A percentile compares a stretch with the other conserved stretches of the same genome.
Evolutionary conservation across 2,797 vertebrate species (phyloP).

Genomic region (Graptemys geographica): DNA sequence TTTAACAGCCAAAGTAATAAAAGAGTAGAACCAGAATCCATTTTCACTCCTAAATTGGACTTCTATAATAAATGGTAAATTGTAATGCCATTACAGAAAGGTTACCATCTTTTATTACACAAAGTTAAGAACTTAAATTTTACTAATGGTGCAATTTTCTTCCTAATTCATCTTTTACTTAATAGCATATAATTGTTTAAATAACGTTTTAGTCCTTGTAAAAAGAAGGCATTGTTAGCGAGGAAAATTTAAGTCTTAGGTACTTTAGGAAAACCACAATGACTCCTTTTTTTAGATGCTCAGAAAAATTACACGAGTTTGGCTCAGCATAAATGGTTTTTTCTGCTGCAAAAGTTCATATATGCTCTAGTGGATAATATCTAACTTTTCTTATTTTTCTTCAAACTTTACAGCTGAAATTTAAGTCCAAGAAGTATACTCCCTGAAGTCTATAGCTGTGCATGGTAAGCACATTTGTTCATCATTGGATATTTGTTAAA

Average conservation of each 20-base stretch:
- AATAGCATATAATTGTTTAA: slow-evolving; percentile 78
- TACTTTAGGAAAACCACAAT: slow-evolving; percentile 9
- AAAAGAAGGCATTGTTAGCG: slow-evolving; percentile 68
- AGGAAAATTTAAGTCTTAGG: slow-evolving; percentile 34
- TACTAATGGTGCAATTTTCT: slow-evolving; percentile 80
- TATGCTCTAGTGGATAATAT: slow-evolving; percentile 22
- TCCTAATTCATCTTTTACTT: slow-evolving; percentile 76
- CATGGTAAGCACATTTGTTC: neutral
- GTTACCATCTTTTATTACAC: slow-evolving; percentile 71
- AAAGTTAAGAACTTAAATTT: slow-evolving; percentile 78
- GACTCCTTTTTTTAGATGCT: neutral
- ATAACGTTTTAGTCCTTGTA: slow-evolving; percentile 64
- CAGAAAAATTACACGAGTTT: slow-evolving; percentile 31
- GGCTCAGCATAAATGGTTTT: neutral
- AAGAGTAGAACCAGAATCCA: slow-evolving; percentile 60
- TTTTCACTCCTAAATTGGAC: slow-evolving; percentile 71
- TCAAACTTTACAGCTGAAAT: slow-evolving; percentile 7
- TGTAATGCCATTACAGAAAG: slow-evolving; percentile 73
- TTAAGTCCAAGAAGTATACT: slow-evolving; percentile 46
- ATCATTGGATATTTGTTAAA: slow-evolving; percentile 16
- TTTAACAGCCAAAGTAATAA: slow-evolving; percentile 36
- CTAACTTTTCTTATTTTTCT: neutral
- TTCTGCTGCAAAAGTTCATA: neutral
- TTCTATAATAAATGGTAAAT: slow-evolving; percentile 73
- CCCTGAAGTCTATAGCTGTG: slow-evolving; percentile 57